Evolutionary conservation across 2,888 invertebrate genomes (phyloP).

Genomic region (Amiota minor): DNA sequence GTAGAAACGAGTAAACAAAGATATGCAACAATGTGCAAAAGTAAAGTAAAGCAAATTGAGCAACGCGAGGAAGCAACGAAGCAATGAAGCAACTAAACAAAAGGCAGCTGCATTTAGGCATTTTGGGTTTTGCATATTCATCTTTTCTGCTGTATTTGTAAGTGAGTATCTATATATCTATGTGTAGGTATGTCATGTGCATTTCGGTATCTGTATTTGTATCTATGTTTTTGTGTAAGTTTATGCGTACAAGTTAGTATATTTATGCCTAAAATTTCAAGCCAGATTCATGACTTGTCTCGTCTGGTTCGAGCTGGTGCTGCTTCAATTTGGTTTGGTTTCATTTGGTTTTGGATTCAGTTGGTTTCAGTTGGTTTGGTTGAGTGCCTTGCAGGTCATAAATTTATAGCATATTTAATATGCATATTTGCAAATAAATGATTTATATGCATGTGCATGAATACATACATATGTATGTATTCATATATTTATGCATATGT

Average conservation of each 20-base stretch:
- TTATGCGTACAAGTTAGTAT: not conserved
- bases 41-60: not conserved
- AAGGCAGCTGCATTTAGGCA: constrained; percentile 14
- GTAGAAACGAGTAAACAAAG: constrained; percentile 33
- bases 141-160: not conserved
- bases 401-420: constrained; percentile 63
- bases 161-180: not conserved
- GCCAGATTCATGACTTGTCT: constrained; percentile 22
- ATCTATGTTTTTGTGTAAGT: constrained; percentile 4
- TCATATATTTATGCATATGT: not conserved
- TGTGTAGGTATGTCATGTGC: not conserved
- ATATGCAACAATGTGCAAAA: not conserved
- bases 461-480: not conserved
- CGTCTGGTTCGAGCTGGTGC: constrained; percentile 29
- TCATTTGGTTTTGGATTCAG: constrained; percentile 31
- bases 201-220: constrained; percentile 1
- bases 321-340: constrained; percentile 39
- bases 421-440: constrained; percentile 57
- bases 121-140: not conserved
- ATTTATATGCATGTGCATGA: constrained; percentile 46
- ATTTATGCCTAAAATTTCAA: constrained; percentile 11
- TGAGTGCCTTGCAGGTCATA: constrained; percentile 48
- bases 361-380: constrained; percentile 40
- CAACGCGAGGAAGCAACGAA: constrained; percentile 8
- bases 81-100: constrained; percentile 10